These are phyloP conservation scores for Fragum whitleyi DNA, from an alignment of 2,888 invertebrate species.

Conservation along the genomic window DNA sequence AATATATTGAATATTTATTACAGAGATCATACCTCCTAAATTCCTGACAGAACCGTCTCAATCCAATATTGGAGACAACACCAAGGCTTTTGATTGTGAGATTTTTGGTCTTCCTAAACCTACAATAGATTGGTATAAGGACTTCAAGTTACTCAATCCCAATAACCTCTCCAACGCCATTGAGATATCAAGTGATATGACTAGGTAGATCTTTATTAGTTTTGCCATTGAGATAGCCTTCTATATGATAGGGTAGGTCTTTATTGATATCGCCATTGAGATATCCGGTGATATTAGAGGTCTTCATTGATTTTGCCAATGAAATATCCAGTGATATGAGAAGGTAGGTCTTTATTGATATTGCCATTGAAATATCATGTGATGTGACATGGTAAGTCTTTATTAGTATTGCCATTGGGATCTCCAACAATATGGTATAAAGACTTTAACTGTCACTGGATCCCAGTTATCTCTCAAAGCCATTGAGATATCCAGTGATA, in stretches of 20 bases:
- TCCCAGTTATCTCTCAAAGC: slow-evolving; percentile 58
- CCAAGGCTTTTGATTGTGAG: slow-evolving; percentile 65
- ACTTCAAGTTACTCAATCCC: slow-evolving; percentile 57
- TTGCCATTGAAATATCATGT: too few relatives aligned
- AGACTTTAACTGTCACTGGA: slow-evolving; percentile 62
- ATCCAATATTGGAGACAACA: slow-evolving; percentile 34
- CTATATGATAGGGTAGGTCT: too few relatives aligned
- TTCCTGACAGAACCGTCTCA: slow-evolving; percentile 33
- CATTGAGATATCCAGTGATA: slow-evolving; percentile 50
- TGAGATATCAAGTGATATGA: slow-evolving; percentile 42
- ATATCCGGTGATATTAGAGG: too few relatives aligned
- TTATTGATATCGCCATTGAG: too few relatives aligned
- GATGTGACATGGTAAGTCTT: too few relatives aligned
- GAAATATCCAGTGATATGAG: too few relatives aligned
- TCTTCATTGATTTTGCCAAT: too few relatives aligned
- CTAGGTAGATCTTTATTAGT: slow-evolving; percentile 57
- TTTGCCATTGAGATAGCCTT: too few relatives aligned
- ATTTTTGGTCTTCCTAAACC: slow-evolving; percentile 73
- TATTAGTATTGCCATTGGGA: too few relatives aligned
- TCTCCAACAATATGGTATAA: slow-evolving; percentile 82
- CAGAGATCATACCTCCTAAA: slow-evolving; percentile 47
- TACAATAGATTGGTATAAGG: slow-evolving; percentile 82
- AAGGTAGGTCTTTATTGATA: too few relatives aligned
- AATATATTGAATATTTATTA: neutral
- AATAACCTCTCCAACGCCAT: slow-evolving; percentile 62